Percentiles rank a stretch among this genome's conserved stretches.
Evolutionary conservation across 2,888 invertebrate species (phyloP).

Genomic region (Neuroscelio doddi): DNA sequence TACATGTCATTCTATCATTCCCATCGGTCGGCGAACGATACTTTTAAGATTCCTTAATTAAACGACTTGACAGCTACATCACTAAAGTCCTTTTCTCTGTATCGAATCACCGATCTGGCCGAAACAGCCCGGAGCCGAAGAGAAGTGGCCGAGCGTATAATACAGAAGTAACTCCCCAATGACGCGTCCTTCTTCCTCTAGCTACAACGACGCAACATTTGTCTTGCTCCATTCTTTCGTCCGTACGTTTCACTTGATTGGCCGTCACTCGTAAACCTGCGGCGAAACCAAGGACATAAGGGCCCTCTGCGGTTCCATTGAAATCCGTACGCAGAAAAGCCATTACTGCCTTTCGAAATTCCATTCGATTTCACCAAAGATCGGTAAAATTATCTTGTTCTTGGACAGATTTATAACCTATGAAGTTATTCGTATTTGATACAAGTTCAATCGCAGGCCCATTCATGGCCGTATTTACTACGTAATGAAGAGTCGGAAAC

Average conservation of each 20-base stretch:
- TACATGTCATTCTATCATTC: slow-evolving; percentile 32
- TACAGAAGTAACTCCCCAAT: slow-evolving; percentile 24
- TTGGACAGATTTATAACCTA: slow-evolving; percentile 29
- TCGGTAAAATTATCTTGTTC: slow-evolving; percentile 32
- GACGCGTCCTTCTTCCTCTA: not conserved
- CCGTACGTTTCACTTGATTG: slow-evolving; percentile 31
- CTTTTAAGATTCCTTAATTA: slow-evolving; percentile 66
- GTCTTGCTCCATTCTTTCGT: slow-evolving; percentile 30
- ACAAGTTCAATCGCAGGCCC: not conserved
- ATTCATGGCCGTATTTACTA: slow-evolving; percentile 5
- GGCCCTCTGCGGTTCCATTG: slow-evolving; percentile 27
- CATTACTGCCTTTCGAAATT: slow-evolving; percentile 31
- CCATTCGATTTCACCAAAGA: slow-evolving; percentile 6
- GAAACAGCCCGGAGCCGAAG: slow-evolving; percentile 13
- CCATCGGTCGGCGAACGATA: slow-evolving; percentile 40
- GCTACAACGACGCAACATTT: not conserved
- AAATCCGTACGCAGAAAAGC: slow-evolving; percentile 32
- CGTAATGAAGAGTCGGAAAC: slow-evolving; percentile 3
- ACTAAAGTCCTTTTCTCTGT: slow-evolving; percentile 54
- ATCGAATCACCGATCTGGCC: slow-evolving; percentile 52
- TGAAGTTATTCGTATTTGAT: slow-evolving; percentile 18
- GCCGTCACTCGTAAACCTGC: slow-evolving; percentile 39
- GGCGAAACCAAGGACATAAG: slow-evolving; percentile 39
- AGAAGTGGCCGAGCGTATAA: slow-evolving; percentile 32
- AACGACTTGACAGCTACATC: slow-evolving; percentile 68